Percentiles rank a stretch among this genome's conserved stretches.
These are phyloP conservation scores for Camelus bactrianus DNA, from an alignment of 2,113 vertebrate species.

Conservation along the genomic window DNA sequence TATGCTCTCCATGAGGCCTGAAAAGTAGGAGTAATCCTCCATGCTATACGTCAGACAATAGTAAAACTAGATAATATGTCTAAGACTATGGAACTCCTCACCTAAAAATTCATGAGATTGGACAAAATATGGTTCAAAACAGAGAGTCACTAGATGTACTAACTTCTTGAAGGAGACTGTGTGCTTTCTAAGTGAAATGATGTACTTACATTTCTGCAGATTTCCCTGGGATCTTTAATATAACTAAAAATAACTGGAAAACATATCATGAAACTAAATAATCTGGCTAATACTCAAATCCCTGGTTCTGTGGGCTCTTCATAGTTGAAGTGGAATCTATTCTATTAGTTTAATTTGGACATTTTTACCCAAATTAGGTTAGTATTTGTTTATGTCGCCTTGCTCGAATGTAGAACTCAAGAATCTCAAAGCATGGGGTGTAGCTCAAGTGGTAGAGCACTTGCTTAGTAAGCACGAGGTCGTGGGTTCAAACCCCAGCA, in stretches of 20 bases:
- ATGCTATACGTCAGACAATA: not conserved
- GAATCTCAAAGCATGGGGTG: not conserved
- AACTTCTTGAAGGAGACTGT: not conserved
- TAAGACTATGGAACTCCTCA: not conserved
- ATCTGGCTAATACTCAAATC: slow-evolving; percentile 4
- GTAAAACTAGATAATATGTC: not conserved
- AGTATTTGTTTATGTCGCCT: not conserved
- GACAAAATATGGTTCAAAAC: not conserved
- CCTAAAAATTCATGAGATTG: not conserved
- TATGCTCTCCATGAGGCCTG: not conserved
- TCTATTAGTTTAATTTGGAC: not conserved
- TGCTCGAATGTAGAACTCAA: not conserved
- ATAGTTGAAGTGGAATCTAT: not conserved
- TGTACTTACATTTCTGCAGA: not conserved
- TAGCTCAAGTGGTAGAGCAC: too few species aligned
- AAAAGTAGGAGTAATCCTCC: not conserved
- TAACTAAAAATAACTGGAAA: not conserved
- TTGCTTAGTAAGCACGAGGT: too few species aligned
- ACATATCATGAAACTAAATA: not conserved
- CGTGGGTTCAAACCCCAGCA: too few species aligned
- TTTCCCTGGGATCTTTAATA: not conserved
- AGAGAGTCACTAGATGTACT: not conserved
- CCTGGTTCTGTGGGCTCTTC: not conserved
- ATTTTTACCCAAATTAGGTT: not conserved
- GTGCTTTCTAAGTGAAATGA: not conserved